phyloP scores from a whole-genome alignment of 2,888 invertebrate genomes.

The Sipha maydis region DNA sequence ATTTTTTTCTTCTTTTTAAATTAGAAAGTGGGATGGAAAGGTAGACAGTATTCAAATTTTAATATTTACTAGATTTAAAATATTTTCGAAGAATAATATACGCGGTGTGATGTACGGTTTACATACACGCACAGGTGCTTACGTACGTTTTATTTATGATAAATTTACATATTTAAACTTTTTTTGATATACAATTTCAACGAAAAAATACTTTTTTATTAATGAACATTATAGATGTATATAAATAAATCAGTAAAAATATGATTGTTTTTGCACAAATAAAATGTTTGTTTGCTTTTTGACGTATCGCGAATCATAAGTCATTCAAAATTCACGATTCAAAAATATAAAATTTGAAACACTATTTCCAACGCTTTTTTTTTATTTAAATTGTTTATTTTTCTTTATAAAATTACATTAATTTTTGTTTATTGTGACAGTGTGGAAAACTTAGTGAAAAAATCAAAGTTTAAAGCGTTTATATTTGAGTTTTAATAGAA shows the following conservation, averaged over 20 bases:
- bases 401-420: not conserved
- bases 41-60: not conserved
- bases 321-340: not conserved
- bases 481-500: not conserved
- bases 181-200: not conserved
- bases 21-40: not conserved
- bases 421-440: not conserved
- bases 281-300: not conserved
- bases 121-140: not conserved
- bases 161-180: not conserved
- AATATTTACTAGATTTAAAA: not conserved
- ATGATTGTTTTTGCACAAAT: not conserved
- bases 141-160: not conserved
- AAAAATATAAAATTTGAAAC: not conserved
- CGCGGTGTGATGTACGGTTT: not conserved
- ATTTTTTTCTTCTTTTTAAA: not conserved
- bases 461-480: not conserved
- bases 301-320: not conserved
- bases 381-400: not conserved
- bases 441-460: not conserved
- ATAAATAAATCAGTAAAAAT: not conserved
- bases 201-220: not conserved
- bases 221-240: not conserved
- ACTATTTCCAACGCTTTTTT: not conserved
- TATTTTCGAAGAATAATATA: not conserved